Evolutionary conservation across 2,113 vertebrate species (phyloP), one percentile per base, ranked within the genome.

Genomic region (Callopanchax toddi): DNA sequence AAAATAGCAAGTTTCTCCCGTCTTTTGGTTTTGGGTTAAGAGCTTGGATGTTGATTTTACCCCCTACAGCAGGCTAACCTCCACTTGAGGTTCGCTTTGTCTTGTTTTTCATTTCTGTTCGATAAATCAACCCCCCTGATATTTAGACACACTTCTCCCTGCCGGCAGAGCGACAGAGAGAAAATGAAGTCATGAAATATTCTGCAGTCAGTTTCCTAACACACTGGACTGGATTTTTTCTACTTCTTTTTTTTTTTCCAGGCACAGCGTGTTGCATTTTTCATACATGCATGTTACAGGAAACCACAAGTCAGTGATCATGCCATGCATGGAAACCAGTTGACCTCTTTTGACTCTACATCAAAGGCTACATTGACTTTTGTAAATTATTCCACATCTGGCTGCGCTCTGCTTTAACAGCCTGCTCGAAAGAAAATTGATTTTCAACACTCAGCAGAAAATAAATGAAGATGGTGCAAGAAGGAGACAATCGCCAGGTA

Each of bases 261-360:
- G 54, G n/a, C 48, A 39, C 48, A 21, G 12, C 75, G 44, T 70
- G 65, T 62, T 54, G 51, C 60, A 53, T 74, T 67, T 78, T 74
- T 73, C 43, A 52, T 64, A 45, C 40, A 45, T 42, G 54, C 51
- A 0, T 65, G 55, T 76, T 71, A 71, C 60, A 71, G 70, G 61
- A 74, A 66, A 71, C 62, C 48, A 71, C 29, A 6, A 76, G 68
- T 80, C 74, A 69, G 59, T 73, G 76, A 84, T 85, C 69, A 44
- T 50, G 70, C 69, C 55, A 59, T 73, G 80, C 76, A 78, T 56
- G 67, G 61, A 69, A 74, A 69, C 67, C 74, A 82, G 68, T 71
- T 82, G 81, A 82, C 71, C 83, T 71, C 46, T 37, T 32, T 46
- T 78, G 78, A 84, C 78, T 71, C 54, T 26, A 73, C 81, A 84